Evolutionary conservation across 2,113 vertebrate genomes (phyloP).

Genomic region (Engraulis encrasicolus): DNA sequence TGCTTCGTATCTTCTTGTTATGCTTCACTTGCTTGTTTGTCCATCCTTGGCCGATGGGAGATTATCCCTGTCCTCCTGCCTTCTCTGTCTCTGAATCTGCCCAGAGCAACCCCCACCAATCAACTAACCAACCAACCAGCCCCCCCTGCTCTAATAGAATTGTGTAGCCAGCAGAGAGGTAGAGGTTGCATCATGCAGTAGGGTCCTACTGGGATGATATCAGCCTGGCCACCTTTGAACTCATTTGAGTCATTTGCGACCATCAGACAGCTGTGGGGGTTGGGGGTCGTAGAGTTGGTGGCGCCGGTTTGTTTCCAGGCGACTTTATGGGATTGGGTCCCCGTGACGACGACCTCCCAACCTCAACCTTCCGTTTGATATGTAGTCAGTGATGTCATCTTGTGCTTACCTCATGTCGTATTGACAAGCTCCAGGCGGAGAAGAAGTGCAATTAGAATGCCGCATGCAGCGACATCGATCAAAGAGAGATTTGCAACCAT

Average conservation of each 20-base stretch:
- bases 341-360: not conserved
- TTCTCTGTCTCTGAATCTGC: not conserved
- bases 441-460: not conserved
- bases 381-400: slow-evolving; percentile 1
- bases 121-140: no score
- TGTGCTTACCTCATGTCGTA: not conserved
- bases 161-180: not conserved
- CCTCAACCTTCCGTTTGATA: not conserved
- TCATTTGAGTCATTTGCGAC: not conserved
- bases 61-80: not conserved
- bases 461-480: not conserved
- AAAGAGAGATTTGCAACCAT: not conserved
- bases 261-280: not conserved
- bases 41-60: not conserved
- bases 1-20: not conserved
- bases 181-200: slow-evolving; percentile 11
- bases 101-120: not conserved
- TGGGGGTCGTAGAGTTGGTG: not conserved
- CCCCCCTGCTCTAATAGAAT: slow-evolving; percentile 8
- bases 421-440: not conserved
- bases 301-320: not conserved
- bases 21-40: not conserved
- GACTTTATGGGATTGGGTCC: not conserved
- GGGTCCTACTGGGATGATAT: not conserved
- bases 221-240: slow-evolving; percentile 3